A percentile compares a stretch with the other conserved stretches of the same genome.
Evolutionary conservation across 2,888 invertebrate species (phyloP).

Genomic region (Calliphora vomitoria): DNA sequence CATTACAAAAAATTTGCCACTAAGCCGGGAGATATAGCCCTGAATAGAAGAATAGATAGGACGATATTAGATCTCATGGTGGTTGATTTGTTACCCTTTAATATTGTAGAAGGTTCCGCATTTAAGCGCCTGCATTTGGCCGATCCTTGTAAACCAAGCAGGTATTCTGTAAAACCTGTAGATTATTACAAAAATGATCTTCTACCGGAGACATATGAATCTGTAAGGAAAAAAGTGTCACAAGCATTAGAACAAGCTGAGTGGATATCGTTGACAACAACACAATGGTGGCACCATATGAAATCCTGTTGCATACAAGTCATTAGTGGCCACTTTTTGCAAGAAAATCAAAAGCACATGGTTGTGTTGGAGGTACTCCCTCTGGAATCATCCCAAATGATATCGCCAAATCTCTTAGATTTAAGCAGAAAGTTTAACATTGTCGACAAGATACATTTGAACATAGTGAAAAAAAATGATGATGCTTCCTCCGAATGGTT

Average conservation of each 20-base stretch:
- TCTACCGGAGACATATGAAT: constrained; percentile 62
- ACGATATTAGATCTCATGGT: constrained; percentile 62
- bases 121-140: constrained; percentile 61
- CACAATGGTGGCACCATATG: constrained; percentile 51
- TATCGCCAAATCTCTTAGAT: constrained; percentile 42
- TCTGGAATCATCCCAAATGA: constrained; percentile 11
- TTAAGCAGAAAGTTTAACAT: constrained; percentile 62
- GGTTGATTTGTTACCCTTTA: constrained; percentile 65
- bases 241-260: constrained; percentile 61
- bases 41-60: constrained; percentile 61
- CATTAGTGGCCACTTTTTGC: constrained; percentile 60
- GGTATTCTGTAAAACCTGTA: constrained; percentile 53
- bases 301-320: constrained; percentile 58
- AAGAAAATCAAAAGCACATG: constrained; percentile 69
- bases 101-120: constrained; percentile 64
- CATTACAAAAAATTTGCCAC: constrained; percentile 5
- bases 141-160: constrained; percentile 52
- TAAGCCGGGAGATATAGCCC: constrained; percentile 45
- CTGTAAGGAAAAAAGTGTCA: constrained; percentile 49
- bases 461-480: constrained; percentile 39
- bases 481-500: constrained; percentile 62
- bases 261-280: constrained; percentile 63
- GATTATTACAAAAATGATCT: constrained; percentile 62
- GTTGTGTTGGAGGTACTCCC: constrained; percentile 61
- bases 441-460: constrained; percentile 68